Conservation (phyloP, 2,888 invertebrate genomes). For the Helobdella robusta region DNA sequence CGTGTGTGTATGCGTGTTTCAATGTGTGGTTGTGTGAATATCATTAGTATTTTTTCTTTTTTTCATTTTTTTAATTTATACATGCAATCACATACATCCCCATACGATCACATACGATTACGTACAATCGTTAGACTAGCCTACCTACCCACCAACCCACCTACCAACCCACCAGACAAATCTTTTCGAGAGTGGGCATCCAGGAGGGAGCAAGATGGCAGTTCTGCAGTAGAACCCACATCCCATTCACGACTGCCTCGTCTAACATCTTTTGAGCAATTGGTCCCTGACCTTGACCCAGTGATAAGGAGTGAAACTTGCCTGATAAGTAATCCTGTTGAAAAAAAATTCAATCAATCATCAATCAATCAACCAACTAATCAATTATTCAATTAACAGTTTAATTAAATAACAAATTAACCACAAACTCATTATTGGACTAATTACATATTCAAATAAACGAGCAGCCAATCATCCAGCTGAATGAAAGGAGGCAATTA, state of each 20-base stretch:
- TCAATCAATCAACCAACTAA: too few species aligned
- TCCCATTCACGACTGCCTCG: slow-evolving; percentile 49
- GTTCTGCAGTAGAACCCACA: slow-evolving; percentile 52
- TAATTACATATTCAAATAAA: too few species aligned
- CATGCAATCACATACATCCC: not conserved
- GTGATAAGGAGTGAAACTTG: slow-evolving; percentile 51
- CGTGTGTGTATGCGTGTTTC: not conserved
- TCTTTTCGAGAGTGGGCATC: slow-evolving; percentile 51
- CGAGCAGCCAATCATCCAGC: too few species aligned
- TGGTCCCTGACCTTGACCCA: slow-evolving; percentile 52
- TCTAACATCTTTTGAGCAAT: slow-evolving; percentile 50
- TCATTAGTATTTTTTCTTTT: not conserved
- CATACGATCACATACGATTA: not conserved
- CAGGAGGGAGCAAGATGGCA: slow-evolving; percentile 52
- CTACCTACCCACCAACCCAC: too few species aligned
- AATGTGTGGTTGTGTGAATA: not conserved
- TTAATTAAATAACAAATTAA: too few species aligned
- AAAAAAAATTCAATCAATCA: too few species aligned
- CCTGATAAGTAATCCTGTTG: slow-evolving; percentile 48
- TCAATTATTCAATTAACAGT: too few species aligned
- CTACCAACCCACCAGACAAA: slow-evolving; percentile 45
- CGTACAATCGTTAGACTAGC: too few species aligned
- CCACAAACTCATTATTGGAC: too few species aligned
- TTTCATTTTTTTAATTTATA: not conserved
- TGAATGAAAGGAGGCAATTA: too few species aligned